Evolutionary conservation across 2,797 vertebrate species (phyloP).

Genomic region (Spinus olivaceus): DNA sequence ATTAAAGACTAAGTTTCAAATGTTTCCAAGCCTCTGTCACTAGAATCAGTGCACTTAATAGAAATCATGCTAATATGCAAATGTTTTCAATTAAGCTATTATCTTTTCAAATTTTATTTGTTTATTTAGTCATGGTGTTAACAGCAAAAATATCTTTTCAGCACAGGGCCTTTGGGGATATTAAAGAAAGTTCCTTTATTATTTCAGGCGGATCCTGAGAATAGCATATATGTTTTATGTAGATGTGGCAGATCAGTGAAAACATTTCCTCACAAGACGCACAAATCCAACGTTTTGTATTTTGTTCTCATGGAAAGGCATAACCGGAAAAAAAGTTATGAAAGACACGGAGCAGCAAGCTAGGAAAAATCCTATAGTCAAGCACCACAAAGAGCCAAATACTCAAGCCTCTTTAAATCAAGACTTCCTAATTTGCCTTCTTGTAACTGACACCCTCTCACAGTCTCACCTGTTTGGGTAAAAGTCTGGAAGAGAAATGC

Average conservation of each 20-base stretch:
- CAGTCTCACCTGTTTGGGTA: neutral
- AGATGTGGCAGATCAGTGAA: neutral
- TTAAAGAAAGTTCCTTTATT: constrained; percentile 9
- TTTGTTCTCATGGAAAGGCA: neutral
- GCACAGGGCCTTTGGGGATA: neutral
- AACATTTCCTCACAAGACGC: neutral
- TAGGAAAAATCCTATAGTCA: neutral
- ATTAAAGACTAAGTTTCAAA: neutral
- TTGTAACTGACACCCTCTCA: neutral
- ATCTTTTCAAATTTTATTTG: constrained; percentile 31
- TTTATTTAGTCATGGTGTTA: constrained; percentile 32
- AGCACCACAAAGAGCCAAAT: neutral
- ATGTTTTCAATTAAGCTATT: constrained; percentile 36
- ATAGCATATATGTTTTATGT: neutral
- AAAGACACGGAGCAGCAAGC: neutral
- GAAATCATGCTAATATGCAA: constrained; percentile 22
- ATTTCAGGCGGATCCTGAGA: neutral
- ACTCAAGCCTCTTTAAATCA: neutral
- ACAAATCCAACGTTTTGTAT: neutral
- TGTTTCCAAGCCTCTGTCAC: constrained; percentile 22
- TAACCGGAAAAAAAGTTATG: neutral
- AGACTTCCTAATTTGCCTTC: neutral
- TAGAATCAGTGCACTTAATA: neutral
- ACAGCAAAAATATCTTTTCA: neutral
- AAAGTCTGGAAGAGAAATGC: neutral